A percentile compares a stretch with the other conserved stretches of the same genome.
phyloP scores from a whole-genome alignment of 2,113 vertebrate genomes.

The Microcebus murinus region DNA sequence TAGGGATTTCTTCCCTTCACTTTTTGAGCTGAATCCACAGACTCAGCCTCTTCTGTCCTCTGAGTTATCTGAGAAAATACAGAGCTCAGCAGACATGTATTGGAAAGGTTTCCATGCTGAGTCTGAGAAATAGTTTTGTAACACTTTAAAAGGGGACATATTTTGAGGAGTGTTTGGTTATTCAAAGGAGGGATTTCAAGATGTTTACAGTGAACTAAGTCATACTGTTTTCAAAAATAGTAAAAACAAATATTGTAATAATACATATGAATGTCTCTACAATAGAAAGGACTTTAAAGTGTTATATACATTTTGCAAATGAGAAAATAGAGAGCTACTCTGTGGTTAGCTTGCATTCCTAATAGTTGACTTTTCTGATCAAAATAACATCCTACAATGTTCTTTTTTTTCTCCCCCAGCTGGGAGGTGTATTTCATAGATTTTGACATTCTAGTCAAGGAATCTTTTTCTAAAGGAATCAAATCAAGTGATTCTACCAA shows the following conservation, averaged over 20 bases:
- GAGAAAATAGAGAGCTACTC: not conserved
- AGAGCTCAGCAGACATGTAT: not conserved
- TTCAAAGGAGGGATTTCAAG: slow-evolving; percentile 11
- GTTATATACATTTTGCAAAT: not conserved
- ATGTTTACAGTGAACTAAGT: not conserved
- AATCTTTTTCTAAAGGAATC: slow-evolving; percentile 47
- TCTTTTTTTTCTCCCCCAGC: not conserved
- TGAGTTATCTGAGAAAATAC: not conserved
- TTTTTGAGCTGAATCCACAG: not conserved
- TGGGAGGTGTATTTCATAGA: slow-evolving; percentile 7
- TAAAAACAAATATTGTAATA: slow-evolving; percentile 2
- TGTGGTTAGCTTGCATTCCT: not conserved
- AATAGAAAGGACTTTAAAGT: not conserved
- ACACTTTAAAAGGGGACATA: not conserved
- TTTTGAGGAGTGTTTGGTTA: slow-evolving; percentile 44
- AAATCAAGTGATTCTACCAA: slow-evolving; percentile 52
- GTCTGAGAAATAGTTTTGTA: not conserved
- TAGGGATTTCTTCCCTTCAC: not conserved
- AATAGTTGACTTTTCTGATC: slow-evolving; percentile 19
- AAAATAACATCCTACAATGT: slow-evolving; percentile 41
- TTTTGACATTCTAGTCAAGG: slow-evolving; percentile 36
- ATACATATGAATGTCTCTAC: not conserved
- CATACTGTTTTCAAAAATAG: not conserved
- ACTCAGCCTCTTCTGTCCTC: not conserved
- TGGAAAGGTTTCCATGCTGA: not conserved